Evolutionary conservation across 2,888 invertebrate genomes (phyloP).

Genomic region (Graphium colonna): DNA sequence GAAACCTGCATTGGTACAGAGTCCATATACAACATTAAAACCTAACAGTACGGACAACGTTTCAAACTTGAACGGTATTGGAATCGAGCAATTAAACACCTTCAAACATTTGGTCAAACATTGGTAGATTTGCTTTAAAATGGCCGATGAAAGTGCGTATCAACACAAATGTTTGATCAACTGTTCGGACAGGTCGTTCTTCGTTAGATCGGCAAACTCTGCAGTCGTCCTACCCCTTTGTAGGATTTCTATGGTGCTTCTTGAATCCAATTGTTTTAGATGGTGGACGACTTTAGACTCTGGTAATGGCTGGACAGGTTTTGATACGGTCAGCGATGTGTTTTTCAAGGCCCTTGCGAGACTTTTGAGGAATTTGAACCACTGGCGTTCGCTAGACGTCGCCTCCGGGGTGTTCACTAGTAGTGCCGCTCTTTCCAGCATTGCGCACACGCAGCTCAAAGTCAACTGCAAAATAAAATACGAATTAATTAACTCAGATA

Average conservation of each 20-base stretch:
- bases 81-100: neutral
- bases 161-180: conserved; percentile 63
- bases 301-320: conserved; percentile 45
- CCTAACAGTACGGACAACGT: too few species aligned
- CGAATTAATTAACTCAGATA: too few species aligned
- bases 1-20: too few species aligned
- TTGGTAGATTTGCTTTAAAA: conserved; percentile 7
- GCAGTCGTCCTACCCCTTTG: conserved; percentile 59
- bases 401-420: conserved; percentile 63
- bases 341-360: conserved; percentile 67
- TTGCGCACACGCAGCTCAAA: conserved; percentile 58
- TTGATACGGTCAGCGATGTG: conserved; percentile 50
- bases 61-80: too few species aligned
- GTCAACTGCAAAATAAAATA: conserved; percentile 51
- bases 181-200: conserved; percentile 55
- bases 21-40: too few species aligned
- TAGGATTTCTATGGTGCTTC: conserved; percentile 63
- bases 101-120: neutral
- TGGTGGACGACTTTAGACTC: conserved; percentile 49
- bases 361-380: conserved; percentile 77
- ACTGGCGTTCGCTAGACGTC: conserved; percentile 67
- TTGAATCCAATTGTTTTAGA: conserved; percentile 57
- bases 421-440: conserved; percentile 54
- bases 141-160: conserved; percentile 31
- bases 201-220: conserved; percentile 60